Conservation (phyloP, 2,888 invertebrate species). For the Orthonychiurus folsomi region DNA sequence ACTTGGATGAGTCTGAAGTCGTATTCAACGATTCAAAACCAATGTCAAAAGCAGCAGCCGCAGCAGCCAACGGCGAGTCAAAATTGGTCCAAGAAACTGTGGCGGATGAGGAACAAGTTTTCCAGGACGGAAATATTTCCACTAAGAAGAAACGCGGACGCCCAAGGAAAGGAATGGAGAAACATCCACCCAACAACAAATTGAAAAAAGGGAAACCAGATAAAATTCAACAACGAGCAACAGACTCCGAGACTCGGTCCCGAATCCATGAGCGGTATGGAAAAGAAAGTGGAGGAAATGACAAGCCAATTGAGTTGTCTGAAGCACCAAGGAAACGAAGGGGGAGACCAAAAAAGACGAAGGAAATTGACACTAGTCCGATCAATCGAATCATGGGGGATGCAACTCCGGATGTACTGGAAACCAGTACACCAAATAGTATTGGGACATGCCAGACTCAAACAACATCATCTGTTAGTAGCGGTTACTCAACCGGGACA, state of each 20-base stretch:
- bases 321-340: slow-evolving; percentile 56
- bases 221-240: slow-evolving; percentile 4
- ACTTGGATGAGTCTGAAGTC: slow-evolving; percentile 77
- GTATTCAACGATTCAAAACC: slow-evolving; percentile 59
- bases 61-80: slow-evolving; percentile 14
- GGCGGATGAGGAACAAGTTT: slow-evolving; percentile 13
- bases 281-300: slow-evolving; percentile 15
- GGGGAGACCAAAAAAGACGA: slow-evolving; percentile 77
- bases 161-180: slow-evolving; percentile 42
- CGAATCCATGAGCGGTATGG: neutral
- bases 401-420: slow-evolving; percentile 29
- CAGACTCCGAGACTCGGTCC: neutral
- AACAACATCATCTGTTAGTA: slow-evolving; percentile 39
- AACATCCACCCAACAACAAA: slow-evolving; percentile 17
- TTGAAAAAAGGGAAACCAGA: slow-evolving; percentile 10
- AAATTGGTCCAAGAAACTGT: neutral
- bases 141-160: slow-evolving; percentile 81
- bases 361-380: slow-evolving; percentile 59
- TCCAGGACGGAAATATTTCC: slow-evolving; percentile 44
- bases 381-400: slow-evolving; percentile 46
- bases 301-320: neutral
- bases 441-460: slow-evolving; percentile 35
- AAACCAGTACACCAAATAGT: slow-evolving; percentile 30
- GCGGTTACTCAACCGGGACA: slow-evolving; percentile 41
- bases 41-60: slow-evolving; percentile 16